Evolutionary conservation across 2,797 vertebrate species (phyloP).

Genomic region (Sebastes minor): DNA sequence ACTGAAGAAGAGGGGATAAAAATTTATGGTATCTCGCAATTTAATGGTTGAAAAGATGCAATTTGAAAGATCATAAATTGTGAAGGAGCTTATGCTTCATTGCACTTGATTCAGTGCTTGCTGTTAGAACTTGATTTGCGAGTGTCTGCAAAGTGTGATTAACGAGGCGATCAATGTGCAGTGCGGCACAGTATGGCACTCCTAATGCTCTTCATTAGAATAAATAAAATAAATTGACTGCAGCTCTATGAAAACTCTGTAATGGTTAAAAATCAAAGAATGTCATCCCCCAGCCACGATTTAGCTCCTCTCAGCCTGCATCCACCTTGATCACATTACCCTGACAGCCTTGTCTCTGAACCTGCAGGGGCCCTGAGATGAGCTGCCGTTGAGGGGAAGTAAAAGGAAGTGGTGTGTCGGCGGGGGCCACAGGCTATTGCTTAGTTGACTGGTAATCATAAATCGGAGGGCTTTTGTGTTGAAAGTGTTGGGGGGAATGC

Average conservation of each 20-base stretch:
- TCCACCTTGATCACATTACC: constrained; percentile 94
- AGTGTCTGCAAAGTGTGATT: constrained; percentile 99
- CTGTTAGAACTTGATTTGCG: constrained; percentile 99
- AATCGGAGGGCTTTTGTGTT: constrained; percentile 77
- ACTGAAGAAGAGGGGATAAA: constrained; percentile 99
- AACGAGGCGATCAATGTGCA: constrained; percentile 99
- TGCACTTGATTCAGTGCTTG: constrained; percentile 99
- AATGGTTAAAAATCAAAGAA: constrained; percentile 99
- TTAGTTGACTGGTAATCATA: constrained; percentile 83
- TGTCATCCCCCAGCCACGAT: constrained; percentile 92
- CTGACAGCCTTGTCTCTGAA: constrained; percentile 80
- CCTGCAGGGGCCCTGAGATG: constrained; percentile 73
- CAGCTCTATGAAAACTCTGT: constrained; percentile 99
- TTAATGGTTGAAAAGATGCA: constrained; percentile 99
- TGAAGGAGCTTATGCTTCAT: constrained; percentile 99
- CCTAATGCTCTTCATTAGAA: constrained; percentile 99
- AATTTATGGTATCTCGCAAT: constrained; percentile 99
- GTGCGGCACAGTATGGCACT: constrained; percentile 95
- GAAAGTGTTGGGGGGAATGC: constrained; percentile 67
- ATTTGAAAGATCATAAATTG: constrained; percentile 99
- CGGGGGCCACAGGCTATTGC: constrained; percentile 76
- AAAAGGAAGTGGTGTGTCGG: constrained; percentile 66
- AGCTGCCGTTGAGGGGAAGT: constrained; percentile 49
- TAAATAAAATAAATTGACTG: constrained; percentile 99
- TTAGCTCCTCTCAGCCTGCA: constrained; percentile 91